Conservation (phyloP, 1,140 invertebrate species). For the Vanessa tameamea region DNA sequence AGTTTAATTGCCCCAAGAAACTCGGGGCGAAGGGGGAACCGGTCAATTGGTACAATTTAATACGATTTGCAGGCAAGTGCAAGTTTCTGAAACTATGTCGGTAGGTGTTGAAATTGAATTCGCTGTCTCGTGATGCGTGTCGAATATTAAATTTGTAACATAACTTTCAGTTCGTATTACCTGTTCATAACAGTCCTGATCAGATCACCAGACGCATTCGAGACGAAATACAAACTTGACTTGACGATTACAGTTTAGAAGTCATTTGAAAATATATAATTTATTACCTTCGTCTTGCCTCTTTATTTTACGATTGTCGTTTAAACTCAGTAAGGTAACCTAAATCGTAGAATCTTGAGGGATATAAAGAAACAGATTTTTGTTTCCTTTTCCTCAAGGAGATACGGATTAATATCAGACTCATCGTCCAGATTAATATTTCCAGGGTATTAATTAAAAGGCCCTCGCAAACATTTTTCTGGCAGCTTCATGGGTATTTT, state of each 20-base stretch:
- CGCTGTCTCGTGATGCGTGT: background rate
- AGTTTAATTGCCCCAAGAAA: constrained; percentile 64
- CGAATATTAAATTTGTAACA: constrained; percentile 4
- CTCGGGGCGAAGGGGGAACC: constrained; percentile 42
- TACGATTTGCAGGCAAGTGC: constrained; percentile 50
- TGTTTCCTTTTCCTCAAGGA: background rate
- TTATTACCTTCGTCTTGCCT: too few relatives aligned
- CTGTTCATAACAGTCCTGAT: background rate
- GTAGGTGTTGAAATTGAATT: constrained; percentile 25
- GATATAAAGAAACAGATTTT: background rate
- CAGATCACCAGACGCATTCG: too few relatives aligned
- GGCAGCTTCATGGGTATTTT: constrained; percentile 15
- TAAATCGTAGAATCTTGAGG: background rate
- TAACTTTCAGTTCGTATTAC: background rate
- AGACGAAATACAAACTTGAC: too few relatives aligned
- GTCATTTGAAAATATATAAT: too few relatives aligned
- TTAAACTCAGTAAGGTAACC: background rate
- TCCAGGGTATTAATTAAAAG: constrained; percentile 29
- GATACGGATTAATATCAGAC: constrained; percentile 6
- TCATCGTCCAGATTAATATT: constrained; percentile 6
- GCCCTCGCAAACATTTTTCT: constrained; percentile 23
- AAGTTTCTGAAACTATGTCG: constrained; percentile 33
- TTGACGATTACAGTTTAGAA: too few relatives aligned
- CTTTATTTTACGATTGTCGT: too few relatives aligned
- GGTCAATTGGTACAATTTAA: constrained; percentile 65